Evolutionary conservation across 1,140 invertebrate genomes (phyloP).

Genomic region (Episyrphus balteatus): DNA sequence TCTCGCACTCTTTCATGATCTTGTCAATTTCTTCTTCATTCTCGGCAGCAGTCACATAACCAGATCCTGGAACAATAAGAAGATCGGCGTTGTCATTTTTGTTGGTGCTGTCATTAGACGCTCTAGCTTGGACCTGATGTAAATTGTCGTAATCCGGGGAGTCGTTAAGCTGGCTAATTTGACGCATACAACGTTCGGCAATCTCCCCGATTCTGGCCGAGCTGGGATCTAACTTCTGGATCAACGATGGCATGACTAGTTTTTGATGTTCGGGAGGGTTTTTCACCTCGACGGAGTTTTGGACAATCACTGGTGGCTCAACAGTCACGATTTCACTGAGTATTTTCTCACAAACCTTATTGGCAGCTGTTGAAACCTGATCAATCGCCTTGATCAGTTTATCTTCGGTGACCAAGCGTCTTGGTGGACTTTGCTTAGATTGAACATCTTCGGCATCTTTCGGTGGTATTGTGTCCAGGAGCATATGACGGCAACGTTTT

Average conservation of each 20-base stretch:
- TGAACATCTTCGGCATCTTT: conserved; percentile 5
- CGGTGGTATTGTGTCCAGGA: conserved; percentile 33
- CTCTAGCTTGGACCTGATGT: not conserved
- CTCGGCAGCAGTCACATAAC: conserved; percentile 8
- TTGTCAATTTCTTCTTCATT: conserved; percentile 30
- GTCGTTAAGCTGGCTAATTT: conserved; percentile 25
- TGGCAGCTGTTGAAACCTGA: conserved; percentile 31
- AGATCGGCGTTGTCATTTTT: not conserved
- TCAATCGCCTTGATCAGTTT: conserved; percentile 32
- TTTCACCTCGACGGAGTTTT: conserved; percentile 25
- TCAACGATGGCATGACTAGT: conserved; percentile 25
- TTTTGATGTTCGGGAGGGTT: conserved; percentile 14
- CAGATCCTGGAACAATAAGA: not conserved
- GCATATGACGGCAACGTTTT: conserved; percentile 37
- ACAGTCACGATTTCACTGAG: conserved; percentile 32
- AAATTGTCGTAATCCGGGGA: conserved; percentile 31
- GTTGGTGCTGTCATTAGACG: not conserved
- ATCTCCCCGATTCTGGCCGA: conserved; percentile 31
- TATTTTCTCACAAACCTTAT: conserved; percentile 32
- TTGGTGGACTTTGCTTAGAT: conserved; percentile 18
- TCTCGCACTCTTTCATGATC: conserved; percentile 35
- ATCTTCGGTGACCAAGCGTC: conserved; percentile 19
- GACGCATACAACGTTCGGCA: conserved; percentile 32
- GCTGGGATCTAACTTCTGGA: conserved; percentile 34
- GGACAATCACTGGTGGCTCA: conserved; percentile 28